A percentile compares a stretch with the other conserved stretches of the same genome.
These are phyloP conservation scores for Drosophila subquinaria DNA, from an alignment of 2,888 invertebrate species.

Conservation along the genomic window DNA sequence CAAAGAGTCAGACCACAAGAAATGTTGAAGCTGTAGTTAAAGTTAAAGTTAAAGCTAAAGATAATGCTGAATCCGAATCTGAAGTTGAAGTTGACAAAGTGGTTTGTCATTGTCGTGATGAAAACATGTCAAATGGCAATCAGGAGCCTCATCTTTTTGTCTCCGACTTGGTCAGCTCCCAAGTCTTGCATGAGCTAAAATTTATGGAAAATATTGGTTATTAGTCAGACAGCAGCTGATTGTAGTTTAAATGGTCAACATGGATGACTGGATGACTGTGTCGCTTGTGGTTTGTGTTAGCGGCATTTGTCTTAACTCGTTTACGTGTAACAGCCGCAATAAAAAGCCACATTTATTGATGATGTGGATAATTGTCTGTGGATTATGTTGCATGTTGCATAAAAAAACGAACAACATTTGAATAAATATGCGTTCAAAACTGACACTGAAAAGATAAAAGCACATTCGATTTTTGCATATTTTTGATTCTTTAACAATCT, in stretches of 20 bases:
- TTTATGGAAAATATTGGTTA: slow-evolving; percentile 51
- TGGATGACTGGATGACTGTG: slow-evolving; percentile 6
- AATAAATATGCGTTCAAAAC: neutral
- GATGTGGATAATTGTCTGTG: slow-evolving; percentile 33
- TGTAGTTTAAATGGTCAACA: slow-evolving; percentile 31
- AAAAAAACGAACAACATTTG: slow-evolving; percentile 4
- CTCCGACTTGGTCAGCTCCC: slow-evolving; percentile 18
- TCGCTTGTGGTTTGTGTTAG: slow-evolving; percentile 3
- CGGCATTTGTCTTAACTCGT: slow-evolving; percentile 35
- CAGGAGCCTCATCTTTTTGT: slow-evolving; percentile 12
- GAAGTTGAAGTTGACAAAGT: slow-evolving; percentile 49
- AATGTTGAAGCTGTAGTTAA: slow-evolving; percentile 18
- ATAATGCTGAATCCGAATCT: slow-evolving; percentile 20
- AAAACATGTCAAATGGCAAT: slow-evolving; percentile 51
- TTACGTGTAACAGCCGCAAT: slow-evolving; percentile 23
- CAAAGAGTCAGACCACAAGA: slow-evolving; percentile 34
- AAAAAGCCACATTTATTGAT: slow-evolving; percentile 42
- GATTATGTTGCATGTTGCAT: slow-evolving; percentile 19
- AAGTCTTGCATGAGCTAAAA: slow-evolving; percentile 44
- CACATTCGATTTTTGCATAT: no score
- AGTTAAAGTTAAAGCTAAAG: slow-evolving; percentile 17
- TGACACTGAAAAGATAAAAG: neutral
- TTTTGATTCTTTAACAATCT: no score
- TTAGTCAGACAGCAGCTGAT: slow-evolving; percentile 45
- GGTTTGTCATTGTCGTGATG: slow-evolving; percentile 65